phyloP scores from a whole-genome alignment of 2,113 vertebrate genomes.

The Eonycteris spelaea region DNA sequence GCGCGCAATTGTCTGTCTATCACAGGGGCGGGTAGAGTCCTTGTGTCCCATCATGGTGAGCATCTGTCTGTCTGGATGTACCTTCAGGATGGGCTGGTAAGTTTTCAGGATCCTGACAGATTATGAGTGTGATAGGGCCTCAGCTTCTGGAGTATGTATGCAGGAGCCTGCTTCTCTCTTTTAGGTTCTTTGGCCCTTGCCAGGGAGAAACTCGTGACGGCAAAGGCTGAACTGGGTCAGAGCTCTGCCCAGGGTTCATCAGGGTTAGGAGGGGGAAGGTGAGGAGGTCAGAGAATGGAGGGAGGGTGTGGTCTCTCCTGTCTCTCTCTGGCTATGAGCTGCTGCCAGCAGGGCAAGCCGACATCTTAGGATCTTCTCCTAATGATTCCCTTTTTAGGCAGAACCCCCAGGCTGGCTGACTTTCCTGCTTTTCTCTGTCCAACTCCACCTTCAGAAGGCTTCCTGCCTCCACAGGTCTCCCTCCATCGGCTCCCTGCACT shows the following conservation, averaged over 20 bases:
- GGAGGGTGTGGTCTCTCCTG: not conserved
- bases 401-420: not conserved
- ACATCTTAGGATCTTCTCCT: not conserved
- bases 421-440: not conserved
- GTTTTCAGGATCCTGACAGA: not conserved
- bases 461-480: not conserved
- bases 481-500: not conserved
- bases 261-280: not conserved
- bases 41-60: not conserved
- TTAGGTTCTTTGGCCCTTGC: not conserved
- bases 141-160: not conserved
- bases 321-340: not conserved
- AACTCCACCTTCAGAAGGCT: not conserved
- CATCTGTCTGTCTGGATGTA: not conserved
- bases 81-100: not conserved
- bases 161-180: not conserved
- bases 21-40: not conserved
- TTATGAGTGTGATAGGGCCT: not conserved
- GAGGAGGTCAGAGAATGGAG: not conserved
- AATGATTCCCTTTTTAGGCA: not conserved
- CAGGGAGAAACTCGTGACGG: not conserved
- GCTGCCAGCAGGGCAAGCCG: not conserved
- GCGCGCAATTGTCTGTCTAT: not conserved
- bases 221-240: not conserved
- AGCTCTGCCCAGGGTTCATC: not conserved